Base-by-base conservation (phyloP, 2,113 vertebrate species). In the Lethenteron camtschaticum region DNA sequence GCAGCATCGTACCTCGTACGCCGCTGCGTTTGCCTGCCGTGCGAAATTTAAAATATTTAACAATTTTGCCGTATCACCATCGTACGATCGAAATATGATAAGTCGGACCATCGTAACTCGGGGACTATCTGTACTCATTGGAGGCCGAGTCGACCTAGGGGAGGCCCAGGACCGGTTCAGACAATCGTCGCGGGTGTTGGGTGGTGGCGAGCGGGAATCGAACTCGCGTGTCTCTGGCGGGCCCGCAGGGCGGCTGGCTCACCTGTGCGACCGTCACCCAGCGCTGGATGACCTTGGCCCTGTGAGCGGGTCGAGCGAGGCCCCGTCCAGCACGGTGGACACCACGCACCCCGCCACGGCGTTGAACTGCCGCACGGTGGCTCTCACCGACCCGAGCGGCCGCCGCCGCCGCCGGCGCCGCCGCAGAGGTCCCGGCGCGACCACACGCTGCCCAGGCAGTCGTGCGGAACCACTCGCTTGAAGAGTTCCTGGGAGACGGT, bases 251-350 rank as follows among this genome's bases (percentile, higher is more conserved):
- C 4, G 41, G 41, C 41, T 41, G 20, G 8, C 66, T 77, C 76
- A 94, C 90, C 24, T 90, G 88, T 70, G 89, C 90, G 20, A 92
- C 81, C 76, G 89, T 81, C 71, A 96, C 92, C 91, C 90, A 96
- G 75, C 85, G 86, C 82, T 96, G 88, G 70, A 96, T 84, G 79
- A 89, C 77, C 69, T 83, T 86, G 56, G 90, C 87, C 69, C 89
- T 81, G 74, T 87, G 87, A 71, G 88, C 86, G 0, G 85, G 81
- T 66, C 84, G 81, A 70, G 91, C 80, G 41, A 86, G 85, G 80
- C 81, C 73, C 76, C 79, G 14, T 79, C 81, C 73, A 96, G 79
- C 74, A 92, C 74, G 9, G 89, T 95, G 79, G 83, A 86, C 78
- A 90, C 78, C 57, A 96, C 88, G 8, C 91, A 94, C 9, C 83